A percentile compares a stretch with the other conserved stretches of the same genome.
phyloP scores from a whole-genome alignment of 2,888 invertebrate species.

The Odontothrips loti region DNA sequence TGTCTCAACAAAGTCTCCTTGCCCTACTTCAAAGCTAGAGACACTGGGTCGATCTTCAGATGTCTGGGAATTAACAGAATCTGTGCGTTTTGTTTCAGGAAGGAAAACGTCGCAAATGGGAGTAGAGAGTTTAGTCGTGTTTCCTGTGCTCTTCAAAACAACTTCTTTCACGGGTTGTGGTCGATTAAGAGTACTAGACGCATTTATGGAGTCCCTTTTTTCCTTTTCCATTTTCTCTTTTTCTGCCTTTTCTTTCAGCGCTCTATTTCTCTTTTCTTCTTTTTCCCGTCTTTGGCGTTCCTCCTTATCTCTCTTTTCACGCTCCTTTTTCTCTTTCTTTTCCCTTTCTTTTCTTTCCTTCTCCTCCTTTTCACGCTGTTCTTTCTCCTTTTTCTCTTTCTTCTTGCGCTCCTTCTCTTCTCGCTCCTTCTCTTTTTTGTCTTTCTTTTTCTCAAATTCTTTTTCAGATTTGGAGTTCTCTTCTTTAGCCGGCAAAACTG shows the following conservation, averaged over 20 bases:
- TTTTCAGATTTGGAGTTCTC: constrained; percentile 17
- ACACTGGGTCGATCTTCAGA: too few species aligned
- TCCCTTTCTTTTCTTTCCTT: constrained; percentile 30
- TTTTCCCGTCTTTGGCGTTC: background rate
- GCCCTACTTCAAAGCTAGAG: too few species aligned
- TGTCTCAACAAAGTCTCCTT: too few species aligned
- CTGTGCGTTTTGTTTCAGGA: too few species aligned
- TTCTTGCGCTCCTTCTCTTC: constrained; percentile 10
- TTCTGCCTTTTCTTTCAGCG: constrained; percentile 29
- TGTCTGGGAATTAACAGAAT: too few species aligned
- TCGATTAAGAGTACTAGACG: too few species aligned
- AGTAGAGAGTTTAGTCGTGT: too few species aligned
- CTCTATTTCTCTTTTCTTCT: constrained; percentile 30
- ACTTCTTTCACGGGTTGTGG: too few species aligned
- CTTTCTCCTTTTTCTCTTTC: constrained; percentile 6
- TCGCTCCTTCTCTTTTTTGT: constrained; percentile 27
- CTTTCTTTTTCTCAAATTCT: constrained; percentile 31
- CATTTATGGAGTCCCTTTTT: background rate
- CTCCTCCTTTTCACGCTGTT: constrained; percentile 24
- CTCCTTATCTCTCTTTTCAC: constrained; percentile 26
- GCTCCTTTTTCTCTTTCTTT: constrained; percentile 7
- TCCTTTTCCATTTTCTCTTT: constrained; percentile 24
- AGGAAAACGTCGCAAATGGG: too few species aligned
- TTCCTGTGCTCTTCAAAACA: too few species aligned
- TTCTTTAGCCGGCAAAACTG: background rate